Percentiles rank a stretch among this genome's conserved stretches.
Evolutionary conservation across 2,888 invertebrate genomes (phyloP).

Genomic region (Troides oblongomaculatus): DNA sequence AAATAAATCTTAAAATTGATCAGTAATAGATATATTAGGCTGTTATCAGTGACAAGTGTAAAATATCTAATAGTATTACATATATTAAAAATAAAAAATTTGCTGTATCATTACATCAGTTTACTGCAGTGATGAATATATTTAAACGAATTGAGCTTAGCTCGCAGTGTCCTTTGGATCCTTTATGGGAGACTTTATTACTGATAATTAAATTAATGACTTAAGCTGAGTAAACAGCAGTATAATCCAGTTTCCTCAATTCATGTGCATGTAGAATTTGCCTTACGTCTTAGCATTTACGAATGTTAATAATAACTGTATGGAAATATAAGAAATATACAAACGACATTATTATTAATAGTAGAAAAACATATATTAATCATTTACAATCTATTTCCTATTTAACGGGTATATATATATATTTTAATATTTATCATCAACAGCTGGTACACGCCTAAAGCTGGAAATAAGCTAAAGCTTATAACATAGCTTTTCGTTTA

Average conservation of each 20-base stretch:
- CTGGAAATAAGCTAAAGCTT: no score
- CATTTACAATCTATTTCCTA: background rate
- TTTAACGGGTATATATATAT: no score
- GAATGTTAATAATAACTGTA: background rate
- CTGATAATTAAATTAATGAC: constrained; percentile 13
- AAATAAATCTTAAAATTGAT: no score
- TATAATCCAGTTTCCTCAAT: constrained; percentile 1
- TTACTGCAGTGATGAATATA: background rate
- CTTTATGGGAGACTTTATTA: constrained; percentile 10
- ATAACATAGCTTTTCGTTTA: no score
- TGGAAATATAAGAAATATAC: background rate
- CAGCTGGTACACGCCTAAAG: no score
- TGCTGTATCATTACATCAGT: background rate
- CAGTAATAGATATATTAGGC: no score
- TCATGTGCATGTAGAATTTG: background rate
- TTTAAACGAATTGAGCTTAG: background rate
- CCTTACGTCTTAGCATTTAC: background rate
- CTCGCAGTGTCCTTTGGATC: constrained; percentile 8
- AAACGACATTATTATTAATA: background rate
- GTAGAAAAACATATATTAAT: background rate
- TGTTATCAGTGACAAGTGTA: no score
- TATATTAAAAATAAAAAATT: no score
- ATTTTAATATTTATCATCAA: no score
- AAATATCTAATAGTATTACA: no score
- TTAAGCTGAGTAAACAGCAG: constrained; percentile 5